Conservation (phyloP, 2,888 invertebrate genomes). For the Phortica okadai region DNA sequence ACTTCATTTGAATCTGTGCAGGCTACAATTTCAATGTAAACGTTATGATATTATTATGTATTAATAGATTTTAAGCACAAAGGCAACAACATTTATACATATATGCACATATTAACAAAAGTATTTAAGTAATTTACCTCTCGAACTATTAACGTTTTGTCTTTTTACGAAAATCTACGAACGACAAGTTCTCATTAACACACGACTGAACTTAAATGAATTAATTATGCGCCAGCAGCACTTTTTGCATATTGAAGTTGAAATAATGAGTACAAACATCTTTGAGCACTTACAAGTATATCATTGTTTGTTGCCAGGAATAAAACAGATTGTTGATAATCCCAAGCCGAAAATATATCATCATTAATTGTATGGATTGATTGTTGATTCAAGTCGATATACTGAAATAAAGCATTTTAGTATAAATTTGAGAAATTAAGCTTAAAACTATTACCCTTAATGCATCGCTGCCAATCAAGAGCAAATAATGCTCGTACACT, state of each 20-base stretch:
- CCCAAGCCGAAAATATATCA: not conserved
- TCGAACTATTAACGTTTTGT: no score
- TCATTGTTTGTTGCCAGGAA: slow-evolving; percentile 2
- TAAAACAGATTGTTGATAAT: slow-evolving; percentile 16
- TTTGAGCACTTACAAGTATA: not conserved
- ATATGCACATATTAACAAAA: no score
- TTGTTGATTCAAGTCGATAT: not conserved
- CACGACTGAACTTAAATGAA: no score
- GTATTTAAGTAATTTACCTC: no score
- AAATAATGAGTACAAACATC: not conserved
- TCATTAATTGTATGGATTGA: not conserved
- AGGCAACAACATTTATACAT: no score
- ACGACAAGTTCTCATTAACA: no score
- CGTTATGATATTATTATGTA: no score
- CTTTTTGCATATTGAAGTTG: no score
- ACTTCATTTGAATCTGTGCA: not conserved
- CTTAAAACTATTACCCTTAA: slow-evolving; percentile 48
- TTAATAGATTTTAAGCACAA: no score
- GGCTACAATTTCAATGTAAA: not conserved
- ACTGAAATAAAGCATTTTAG: not conserved
- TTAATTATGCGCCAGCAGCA: no score
- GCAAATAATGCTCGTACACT: slow-evolving; percentile 53
- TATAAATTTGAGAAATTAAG: not conserved
- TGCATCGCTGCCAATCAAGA: slow-evolving; percentile 58
- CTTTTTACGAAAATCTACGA: no score